Base-by-base conservation (phyloP, 2,888 invertebrate species). In the Xylocampa areola region DNA sequence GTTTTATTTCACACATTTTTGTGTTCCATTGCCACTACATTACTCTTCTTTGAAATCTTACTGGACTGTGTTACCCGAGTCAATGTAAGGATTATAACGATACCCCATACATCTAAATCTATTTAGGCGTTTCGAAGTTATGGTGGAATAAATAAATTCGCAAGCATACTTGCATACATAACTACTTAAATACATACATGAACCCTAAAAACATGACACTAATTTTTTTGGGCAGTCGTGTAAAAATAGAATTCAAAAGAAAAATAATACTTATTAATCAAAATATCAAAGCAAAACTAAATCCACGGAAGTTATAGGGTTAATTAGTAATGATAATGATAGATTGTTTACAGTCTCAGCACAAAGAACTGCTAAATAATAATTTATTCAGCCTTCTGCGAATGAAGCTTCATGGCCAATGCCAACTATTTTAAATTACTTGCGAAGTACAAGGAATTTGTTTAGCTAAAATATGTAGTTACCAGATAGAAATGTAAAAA, bases 391-490 rank as follows among this genome's bases (percentile, higher is more conserved):
- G 39, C 62, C 50, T 71, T 62, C 57, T 47, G 19, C 35, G 25
- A 41, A 45, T 40, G 33, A 49, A 35, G 54, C 43, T 52, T 72
- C 63, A 72, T 54, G 72, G 72, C 37, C 54, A 69, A 53, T 66
- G 47, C 21, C 25, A 55, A 39, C 33, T 36, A 32, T 52, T 61
- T 51, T 45, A 11, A 32, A 64, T 44, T 27, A 27, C 13, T 39
- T n/a, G 11, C 14, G 29, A 53, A 19, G n/a, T 30, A 36, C 11
- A 17, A 13, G 14, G 6, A 33, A 33, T 11, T 44, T 10, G 11
- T 11, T 25, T 55, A 5, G 54, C 11, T 29, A 39, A 32, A 37
- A 14, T 3, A 4, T 54, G 7, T 17, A 17, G 7, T n/a, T n/a
- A n/a, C n/a, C n/a, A n/a, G n/a, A 11, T 23, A 13, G 17, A 23